phyloP scores from a whole-genome alignment of 2,113 vertebrate species.

The Rhadina sibilatrix region DNA sequence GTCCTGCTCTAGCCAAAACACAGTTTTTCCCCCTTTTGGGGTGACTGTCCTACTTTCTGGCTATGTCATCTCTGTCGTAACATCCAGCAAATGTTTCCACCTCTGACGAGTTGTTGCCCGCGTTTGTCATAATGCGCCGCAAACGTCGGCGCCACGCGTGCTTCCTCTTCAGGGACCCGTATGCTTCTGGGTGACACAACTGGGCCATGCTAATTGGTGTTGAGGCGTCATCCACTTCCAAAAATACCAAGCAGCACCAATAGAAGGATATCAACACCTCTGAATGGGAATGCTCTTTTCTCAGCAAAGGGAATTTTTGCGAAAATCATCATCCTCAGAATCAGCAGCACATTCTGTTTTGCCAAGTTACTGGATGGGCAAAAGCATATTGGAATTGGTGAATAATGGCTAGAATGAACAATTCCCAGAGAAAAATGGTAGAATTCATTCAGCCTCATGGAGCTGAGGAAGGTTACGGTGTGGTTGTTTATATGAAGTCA shows the following conservation, averaged over 20 bases:
- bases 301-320: not conserved
- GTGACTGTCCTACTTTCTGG: not conserved
- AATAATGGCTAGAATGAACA: not conserved
- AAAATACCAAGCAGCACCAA: not conserved
- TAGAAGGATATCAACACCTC: not conserved
- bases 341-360: not conserved
- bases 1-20: not conserved
- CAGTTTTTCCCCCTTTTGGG: not conserved
- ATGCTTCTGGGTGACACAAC: conserved; percentile 32
- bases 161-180: not conserved
- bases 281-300: not conserved
- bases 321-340: not conserved
- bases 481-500: not conserved
- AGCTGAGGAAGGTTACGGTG: not conserved
- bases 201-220: not conserved
- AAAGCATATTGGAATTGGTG: not conserved
- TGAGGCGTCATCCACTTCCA: not conserved
- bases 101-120: not conserved
- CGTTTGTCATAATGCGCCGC: not conserved
- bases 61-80: not conserved
- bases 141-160: not conserved
- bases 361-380: not conserved
- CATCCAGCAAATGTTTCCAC: not conserved
- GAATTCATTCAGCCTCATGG: not conserved
- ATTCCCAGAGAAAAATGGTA: not conserved